phyloP scores from a whole-genome alignment of 2,888 invertebrate species.

The Drosophila infuscata region DNA sequence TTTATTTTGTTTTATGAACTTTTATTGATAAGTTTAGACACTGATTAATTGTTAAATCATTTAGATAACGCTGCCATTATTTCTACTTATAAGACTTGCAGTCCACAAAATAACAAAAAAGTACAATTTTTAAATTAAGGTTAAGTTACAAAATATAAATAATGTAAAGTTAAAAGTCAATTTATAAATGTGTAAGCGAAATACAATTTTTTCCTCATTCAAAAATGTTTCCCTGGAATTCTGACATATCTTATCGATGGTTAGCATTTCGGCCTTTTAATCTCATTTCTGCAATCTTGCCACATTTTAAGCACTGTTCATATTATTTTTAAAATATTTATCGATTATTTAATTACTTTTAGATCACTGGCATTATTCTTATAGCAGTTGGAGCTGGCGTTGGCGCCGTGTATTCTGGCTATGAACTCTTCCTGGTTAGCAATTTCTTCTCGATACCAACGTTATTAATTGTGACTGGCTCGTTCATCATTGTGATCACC shows the following conservation, averaged over 20 bases:
- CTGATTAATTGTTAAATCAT: conserved; percentile 18
- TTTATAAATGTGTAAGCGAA: not conserved
- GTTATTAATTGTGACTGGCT: conserved; percentile 89
- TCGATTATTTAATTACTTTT: conserved; percentile 48
- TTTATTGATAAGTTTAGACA: conserved; percentile 24
- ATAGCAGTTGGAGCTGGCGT: conserved; percentile 91
- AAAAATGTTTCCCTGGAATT: not conserved
- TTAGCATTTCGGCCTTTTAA: not conserved
- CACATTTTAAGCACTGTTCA: not conserved
- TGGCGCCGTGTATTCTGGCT: conserved; percentile 88
- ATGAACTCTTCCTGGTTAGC: conserved; percentile 89
- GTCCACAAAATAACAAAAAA: not conserved
- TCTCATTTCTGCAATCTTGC: not conserved
- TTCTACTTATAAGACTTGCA: not conserved
- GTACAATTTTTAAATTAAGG: not conserved
- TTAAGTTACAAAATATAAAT: not conserved
- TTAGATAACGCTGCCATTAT: conserved; percentile 15
- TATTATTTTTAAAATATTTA: not conserved
- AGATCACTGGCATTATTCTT: conserved; percentile 93
- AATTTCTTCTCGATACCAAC: conserved; percentile 91
- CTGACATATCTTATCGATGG: not conserved
- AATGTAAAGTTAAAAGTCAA: not conserved
- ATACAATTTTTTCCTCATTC: not conserved
- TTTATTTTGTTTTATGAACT: not conserved
- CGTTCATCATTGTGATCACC: conserved; percentile 90